Base-by-base conservation (phyloP, 1,140 invertebrate genomes). In the Eumeta japonica region DNA sequence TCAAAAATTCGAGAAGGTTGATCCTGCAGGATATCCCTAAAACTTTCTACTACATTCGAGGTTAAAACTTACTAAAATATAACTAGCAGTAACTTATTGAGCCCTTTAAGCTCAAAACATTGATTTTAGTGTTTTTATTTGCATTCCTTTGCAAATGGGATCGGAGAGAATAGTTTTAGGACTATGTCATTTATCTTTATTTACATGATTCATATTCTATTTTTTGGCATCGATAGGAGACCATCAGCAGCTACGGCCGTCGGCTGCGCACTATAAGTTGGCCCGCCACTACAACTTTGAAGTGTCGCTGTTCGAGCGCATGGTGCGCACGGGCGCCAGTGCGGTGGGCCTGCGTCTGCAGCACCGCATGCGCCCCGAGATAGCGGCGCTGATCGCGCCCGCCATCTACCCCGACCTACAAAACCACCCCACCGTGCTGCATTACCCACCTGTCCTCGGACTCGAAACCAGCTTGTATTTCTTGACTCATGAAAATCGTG, bases 251-350 rank as follows among this genome's bases (percentile, higher is more conserved):
- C 56, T 90, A 20, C 78, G 84, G 39, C 88, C 88, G 0, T 79
- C 72, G 12, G 80, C 82, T 2, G 78, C 83, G 5, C 77, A 79
- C 33, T 81, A 81, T 53, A 53, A 67, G 24, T 56, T 88, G 28
- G 81, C 80, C 15, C 78, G 63, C 40, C 50, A 82, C 32, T 83
- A 76, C 49, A 71, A 83, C 29, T 60, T 87, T 12, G 83, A 88
- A 33, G 77, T 88, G 19, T 89, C 87, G 1, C 62, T 90, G 16
- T 89, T 89, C 58, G 86, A 89, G 58, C 77, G 87, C 19, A 79
- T 88, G 68, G 77, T 88, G 11, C 70, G 59, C 10, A 83, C 83
- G 51, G 66, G 76, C 0, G 63, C 83, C 3, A 70, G 79, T 28
- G 79, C 68, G 42, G 56, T 71, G 3, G 59, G 68, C 2, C 67